A percentile compares a stretch with the other conserved stretches of the same genome.
These are phyloP conservation scores for Notarius quadriscutis DNA, from an alignment of 2,113 vertebrate species.

Conservation along the genomic window DNA sequence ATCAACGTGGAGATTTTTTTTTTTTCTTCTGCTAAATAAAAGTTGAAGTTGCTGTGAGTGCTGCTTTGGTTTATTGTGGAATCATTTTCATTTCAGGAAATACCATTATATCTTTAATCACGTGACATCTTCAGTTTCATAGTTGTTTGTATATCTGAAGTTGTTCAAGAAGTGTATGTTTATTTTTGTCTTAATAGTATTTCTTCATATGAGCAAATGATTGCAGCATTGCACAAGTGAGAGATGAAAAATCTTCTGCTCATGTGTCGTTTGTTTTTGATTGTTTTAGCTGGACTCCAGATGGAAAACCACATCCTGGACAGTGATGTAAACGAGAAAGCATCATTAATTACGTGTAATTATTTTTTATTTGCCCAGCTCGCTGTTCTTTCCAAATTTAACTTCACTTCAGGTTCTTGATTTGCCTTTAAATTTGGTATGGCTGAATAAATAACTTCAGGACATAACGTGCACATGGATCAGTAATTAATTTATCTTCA, in stretches of 20 bases:
- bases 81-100: not conserved
- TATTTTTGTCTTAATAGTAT: not conserved
- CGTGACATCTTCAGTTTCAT: not conserved
- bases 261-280: not conserved
- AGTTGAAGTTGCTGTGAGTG: conserved; percentile 59
- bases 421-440: not conserved
- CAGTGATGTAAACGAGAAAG: not conserved
- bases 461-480: too few species aligned
- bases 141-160: not conserved
- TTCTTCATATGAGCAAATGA: not conserved
- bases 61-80: conserved; percentile 14
- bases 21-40: conserved; percentile 68
- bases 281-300: not conserved
- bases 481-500: not conserved
- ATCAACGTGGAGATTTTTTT: conserved; percentile 62
- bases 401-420: not conserved
- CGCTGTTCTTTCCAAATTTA: not conserved
- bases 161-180: not conserved
- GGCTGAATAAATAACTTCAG: not conserved
- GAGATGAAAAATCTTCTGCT: not conserved
- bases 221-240: not conserved
- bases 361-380: not conserved
- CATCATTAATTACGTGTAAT: not conserved
- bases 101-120: not conserved
- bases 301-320: not conserved